These are phyloP conservation scores for Druceiella hillmani DNA, from an alignment of 2,888 invertebrate genomes.

Conservation along the genomic window DNA sequence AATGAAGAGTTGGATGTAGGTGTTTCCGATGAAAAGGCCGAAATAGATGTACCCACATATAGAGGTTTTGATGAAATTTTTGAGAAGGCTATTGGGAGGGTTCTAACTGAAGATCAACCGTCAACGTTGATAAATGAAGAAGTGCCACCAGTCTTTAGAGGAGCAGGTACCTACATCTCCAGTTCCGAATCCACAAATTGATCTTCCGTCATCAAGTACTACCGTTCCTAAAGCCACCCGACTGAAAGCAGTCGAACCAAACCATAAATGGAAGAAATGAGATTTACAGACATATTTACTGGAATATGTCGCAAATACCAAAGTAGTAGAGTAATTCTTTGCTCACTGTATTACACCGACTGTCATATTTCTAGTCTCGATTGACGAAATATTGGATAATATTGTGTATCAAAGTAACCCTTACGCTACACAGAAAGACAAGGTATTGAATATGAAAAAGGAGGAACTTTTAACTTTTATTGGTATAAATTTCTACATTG, in stretches of 20 bases:
- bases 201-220: constrained; percentile 21
- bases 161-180: constrained; percentile 23
- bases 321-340: constrained; percentile 21
- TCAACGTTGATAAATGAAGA: constrained; percentile 19
- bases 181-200: constrained; percentile 20
- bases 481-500: constrained; percentile 20
- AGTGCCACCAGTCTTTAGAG: constrained; percentile 18
- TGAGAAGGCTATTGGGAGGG: constrained; percentile 20
- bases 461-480: constrained; percentile 23
- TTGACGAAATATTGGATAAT: too few relatives aligned
- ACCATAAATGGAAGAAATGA: constrained; percentile 22
- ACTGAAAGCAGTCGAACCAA: constrained; percentile 22
- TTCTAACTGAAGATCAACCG: constrained; percentile 19
- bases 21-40: constrained; percentile 23
- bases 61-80: constrained; percentile 23
- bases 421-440: constrained; percentile 23
- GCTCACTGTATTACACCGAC: constrained; percentile 21
- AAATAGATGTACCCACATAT: constrained; percentile 22
- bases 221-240: too few relatives aligned
- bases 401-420: constrained; percentile 23
- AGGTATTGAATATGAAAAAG: constrained; percentile 22
- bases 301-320: constrained; percentile 20
- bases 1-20: constrained; percentile 22
- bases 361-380: constrained; percentile 13
- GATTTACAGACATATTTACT: constrained; percentile 21